Evolutionary conservation across 1,140 invertebrate species (phyloP).

Genomic region (Apis cerana): DNA sequence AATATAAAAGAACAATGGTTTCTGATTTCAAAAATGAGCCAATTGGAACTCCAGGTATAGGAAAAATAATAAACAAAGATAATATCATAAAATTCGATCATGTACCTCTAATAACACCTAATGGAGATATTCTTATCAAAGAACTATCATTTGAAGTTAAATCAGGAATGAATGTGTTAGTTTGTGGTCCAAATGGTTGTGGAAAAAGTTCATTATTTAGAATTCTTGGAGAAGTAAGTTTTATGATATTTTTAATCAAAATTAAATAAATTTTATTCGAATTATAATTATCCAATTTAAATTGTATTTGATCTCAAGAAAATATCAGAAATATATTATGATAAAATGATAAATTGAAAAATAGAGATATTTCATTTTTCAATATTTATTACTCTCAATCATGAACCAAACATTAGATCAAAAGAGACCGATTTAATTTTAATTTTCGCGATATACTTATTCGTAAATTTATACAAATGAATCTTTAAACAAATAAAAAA

Average conservation of each 20-base stretch:
- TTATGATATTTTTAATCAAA: neutral
- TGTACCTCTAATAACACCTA: conserved; percentile 97
- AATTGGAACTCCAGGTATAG: conserved; percentile 85
- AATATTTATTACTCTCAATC: too few relatives aligned
- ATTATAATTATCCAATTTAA: too few relatives aligned
- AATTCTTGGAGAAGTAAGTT: conserved; percentile 91
- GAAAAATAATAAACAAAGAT: conserved; percentile 92
- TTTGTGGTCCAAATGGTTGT: conserved; percentile 98
- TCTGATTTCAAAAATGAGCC: conserved; percentile 77
- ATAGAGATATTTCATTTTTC: too few relatives aligned
- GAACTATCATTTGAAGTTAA: conserved; percentile 95
- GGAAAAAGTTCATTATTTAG: conserved; percentile 98
- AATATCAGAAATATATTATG: too few relatives aligned
- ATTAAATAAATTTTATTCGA: too few relatives aligned
- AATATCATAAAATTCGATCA: conserved; percentile 96
- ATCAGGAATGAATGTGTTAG: conserved; percentile 97
- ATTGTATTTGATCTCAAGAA: too few relatives aligned
- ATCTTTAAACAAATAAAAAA: too few relatives aligned
- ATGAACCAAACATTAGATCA: too few relatives aligned
- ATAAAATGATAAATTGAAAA: too few relatives aligned
- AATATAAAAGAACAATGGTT: conserved; percentile 94
- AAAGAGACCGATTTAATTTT: too few relatives aligned
- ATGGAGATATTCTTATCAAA: conserved; percentile 96
- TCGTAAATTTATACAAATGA: too few relatives aligned
- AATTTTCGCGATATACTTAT: too few relatives aligned